A percentile compares a stretch with the other conserved stretches of the same genome.
Evolutionary conservation across 2,113 vertebrate genomes (phyloP).

Genomic region (Oceanites oceanicus): DNA sequence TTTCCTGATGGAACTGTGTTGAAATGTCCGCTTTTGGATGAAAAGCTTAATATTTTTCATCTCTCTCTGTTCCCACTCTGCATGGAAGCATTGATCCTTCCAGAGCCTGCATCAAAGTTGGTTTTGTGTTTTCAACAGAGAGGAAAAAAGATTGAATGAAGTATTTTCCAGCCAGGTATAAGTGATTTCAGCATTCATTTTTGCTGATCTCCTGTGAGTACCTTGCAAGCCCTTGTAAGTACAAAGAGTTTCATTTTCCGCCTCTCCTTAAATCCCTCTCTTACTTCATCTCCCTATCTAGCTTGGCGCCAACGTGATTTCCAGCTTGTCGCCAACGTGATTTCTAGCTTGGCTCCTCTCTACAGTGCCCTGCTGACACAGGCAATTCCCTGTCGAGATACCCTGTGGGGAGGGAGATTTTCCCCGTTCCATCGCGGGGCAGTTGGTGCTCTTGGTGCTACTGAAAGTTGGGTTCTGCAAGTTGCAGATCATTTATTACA

Average conservation of each 20-base stretch:
- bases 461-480: background rate
- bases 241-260: background rate
- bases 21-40: background rate
- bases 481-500: accelerated
- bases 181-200: background rate
- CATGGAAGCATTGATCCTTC: background rate
- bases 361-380: background rate
- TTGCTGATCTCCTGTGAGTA: background rate
- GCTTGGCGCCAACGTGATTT: accelerated
- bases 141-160: background rate
- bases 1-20: background rate
- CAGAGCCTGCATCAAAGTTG: background rate
- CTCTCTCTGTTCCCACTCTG: background rate
- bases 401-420: background rate
- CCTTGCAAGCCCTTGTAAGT: background rate
- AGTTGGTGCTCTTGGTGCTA: background rate
- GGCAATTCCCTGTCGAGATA: accelerated
- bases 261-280: background rate
- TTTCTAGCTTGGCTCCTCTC: background rate
- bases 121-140: background rate
- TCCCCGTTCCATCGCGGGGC: accelerated
- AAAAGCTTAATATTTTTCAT: background rate
- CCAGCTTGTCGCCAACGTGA: accelerated
- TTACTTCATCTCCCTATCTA: background rate
- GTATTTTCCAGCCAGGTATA: background rate